These are phyloP conservation scores for Harpalus rubripes DNA, from an alignment of 2,888 invertebrate genomes.

Conservation along the genomic window DNA sequence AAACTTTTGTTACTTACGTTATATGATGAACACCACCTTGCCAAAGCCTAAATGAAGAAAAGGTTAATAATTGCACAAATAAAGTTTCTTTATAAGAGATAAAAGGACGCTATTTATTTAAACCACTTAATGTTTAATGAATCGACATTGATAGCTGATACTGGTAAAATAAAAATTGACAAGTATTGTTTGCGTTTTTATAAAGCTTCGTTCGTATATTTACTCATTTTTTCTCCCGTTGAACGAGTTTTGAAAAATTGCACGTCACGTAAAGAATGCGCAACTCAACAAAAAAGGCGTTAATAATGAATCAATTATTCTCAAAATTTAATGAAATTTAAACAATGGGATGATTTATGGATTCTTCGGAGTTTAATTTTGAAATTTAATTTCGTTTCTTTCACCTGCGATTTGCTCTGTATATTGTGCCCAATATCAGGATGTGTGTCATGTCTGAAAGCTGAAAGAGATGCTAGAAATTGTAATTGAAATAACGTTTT, in stretches of 20 bases:
- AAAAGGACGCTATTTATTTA: background rate
- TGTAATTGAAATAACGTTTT: no score
- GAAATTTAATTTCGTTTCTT: constrained; percentile 46
- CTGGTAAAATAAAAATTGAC: background rate
- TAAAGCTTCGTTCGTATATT: background rate
- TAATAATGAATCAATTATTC: constrained; percentile 46
- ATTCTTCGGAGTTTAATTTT: constrained; percentile 30
- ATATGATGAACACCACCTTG: no score
- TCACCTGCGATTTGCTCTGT: constrained; percentile 14
- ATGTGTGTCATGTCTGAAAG: no score
- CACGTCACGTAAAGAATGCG: constrained; percentile 27
- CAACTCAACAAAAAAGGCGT: constrained; percentile 33
- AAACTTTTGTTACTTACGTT: no score
- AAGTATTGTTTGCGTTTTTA: background rate
- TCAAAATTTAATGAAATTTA: constrained; percentile 48
- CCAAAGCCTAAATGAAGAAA: no score
- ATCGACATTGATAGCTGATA: background rate
- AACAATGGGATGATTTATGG: constrained; percentile 45
- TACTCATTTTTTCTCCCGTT: constrained; percentile 5
- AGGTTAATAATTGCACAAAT: no score
- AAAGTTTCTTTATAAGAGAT: no score
- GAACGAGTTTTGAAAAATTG: constrained; percentile 30
- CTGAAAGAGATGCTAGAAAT: no score
- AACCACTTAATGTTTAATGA: background rate
- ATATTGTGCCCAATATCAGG: no score